Percentiles rank a stretch among this genome's conserved stretches.
These are phyloP conservation scores for Carapus acus DNA, from an alignment of 2,797 vertebrate genomes.

Conservation along the genomic window DNA sequence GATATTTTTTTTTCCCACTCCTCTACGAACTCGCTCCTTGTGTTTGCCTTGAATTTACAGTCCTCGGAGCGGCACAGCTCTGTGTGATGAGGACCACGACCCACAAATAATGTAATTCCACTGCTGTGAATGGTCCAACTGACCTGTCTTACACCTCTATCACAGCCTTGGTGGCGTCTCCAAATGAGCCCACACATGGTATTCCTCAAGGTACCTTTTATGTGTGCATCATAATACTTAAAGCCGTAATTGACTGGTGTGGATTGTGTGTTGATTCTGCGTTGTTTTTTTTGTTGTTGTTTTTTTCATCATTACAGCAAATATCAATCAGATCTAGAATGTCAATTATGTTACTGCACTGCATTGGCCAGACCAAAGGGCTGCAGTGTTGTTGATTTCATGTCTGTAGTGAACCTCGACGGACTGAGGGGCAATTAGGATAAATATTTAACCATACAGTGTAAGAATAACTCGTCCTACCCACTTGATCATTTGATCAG, in stretches of 20 bases:
- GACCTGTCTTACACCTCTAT: constrained; percentile 31
- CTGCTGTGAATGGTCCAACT: constrained; percentile 9
- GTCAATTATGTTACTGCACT: constrained; percentile 16
- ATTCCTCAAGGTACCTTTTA: constrained; percentile 13
- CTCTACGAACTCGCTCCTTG: constrained; percentile 14
- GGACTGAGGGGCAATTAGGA: constrained; percentile 22
- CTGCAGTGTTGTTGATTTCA: constrained; percentile 27
- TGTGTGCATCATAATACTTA: not conserved
- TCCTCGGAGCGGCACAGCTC: not conserved
- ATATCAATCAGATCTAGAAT: not conserved
- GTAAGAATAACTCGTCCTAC: constrained; percentile 21
- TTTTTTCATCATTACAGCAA: constrained; percentile 22
- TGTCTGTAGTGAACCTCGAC: constrained; percentile 19
- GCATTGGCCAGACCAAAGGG: constrained; percentile 2
- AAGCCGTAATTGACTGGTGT: constrained; percentile 44
- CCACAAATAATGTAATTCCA: constrained; percentile 12
- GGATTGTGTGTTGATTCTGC: no score
- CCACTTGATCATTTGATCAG: constrained; percentile 3
- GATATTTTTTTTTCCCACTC: not conserved
- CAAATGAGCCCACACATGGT: constrained; percentile 38
- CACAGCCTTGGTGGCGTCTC: constrained; percentile 23
- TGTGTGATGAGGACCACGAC: constrained; percentile 1
- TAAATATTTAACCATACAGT: constrained; percentile 12
- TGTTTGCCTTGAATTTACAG: constrained; percentile 17
- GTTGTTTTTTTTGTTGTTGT: no score